A percentile compares a stretch with the other conserved stretches of the same genome.
Evolutionary conservation across 2,113 vertebrate species (phyloP).

Genomic region (Sinocyclocheilus anshuiensis): DNA sequence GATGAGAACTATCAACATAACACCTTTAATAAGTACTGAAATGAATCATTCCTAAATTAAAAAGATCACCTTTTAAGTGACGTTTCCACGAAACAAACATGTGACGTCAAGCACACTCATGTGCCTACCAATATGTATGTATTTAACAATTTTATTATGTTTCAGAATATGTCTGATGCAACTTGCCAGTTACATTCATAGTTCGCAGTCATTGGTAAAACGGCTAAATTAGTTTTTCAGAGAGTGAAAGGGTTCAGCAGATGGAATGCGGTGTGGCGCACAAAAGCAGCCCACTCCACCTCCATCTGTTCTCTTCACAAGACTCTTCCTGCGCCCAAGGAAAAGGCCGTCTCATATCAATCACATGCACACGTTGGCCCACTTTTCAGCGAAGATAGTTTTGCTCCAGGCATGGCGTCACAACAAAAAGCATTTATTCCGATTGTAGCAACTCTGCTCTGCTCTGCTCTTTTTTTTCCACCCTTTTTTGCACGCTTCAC

Average conservation of each 20-base stretch:
- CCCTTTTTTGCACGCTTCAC: constrained; percentile 62
- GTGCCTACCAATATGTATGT: not conserved
- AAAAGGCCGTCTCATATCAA: constrained; percentile 41
- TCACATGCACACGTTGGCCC: constrained; percentile 52
- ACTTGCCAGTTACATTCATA: not conserved
- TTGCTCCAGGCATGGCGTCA: constrained; percentile 58
- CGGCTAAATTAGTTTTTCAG: not conserved
- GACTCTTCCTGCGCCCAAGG: constrained; percentile 46
- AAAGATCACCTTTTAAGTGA: not conserved
- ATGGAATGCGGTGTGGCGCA: constrained; percentile 28
- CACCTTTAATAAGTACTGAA: not conserved
- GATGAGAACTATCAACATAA: not conserved
- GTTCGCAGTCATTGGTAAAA: not conserved
- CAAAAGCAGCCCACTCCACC: constrained; percentile 56
- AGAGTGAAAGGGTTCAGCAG: constrained; percentile 38
- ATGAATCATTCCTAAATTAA: not conserved
- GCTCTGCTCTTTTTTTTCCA: constrained; percentile 34
- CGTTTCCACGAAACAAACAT: not conserved
- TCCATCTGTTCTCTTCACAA: constrained; percentile 58
- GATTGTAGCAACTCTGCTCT: constrained; percentile 52
- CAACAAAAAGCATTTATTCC: constrained; percentile 49
- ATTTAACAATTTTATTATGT: not conserved
- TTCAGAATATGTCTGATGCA: not conserved
- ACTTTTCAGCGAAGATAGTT: constrained; percentile 57
- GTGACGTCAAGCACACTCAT: not conserved